Conservation (phyloP, 1,140 invertebrate species). For the Cotesia chilonis region DNA sequence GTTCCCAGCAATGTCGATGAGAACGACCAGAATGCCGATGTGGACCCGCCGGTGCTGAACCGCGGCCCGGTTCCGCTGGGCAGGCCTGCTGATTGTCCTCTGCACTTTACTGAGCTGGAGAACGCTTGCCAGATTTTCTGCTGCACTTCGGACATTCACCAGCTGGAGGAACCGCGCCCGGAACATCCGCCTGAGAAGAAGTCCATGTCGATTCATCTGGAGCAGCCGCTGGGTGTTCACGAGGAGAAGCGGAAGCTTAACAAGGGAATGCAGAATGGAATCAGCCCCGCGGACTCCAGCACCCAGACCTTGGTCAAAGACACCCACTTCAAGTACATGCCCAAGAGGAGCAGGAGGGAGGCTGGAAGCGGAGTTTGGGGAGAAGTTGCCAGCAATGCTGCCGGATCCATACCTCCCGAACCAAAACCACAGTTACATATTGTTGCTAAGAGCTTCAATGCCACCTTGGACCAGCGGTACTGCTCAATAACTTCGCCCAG, state of each 20-base stretch:
- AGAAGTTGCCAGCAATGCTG: conserved; percentile 60
- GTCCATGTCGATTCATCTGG: conserved; percentile 57
- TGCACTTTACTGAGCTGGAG: conserved; percentile 56
- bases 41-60: conserved; percentile 46
- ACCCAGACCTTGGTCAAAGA: conserved; percentile 61
- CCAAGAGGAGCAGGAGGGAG: conserved; percentile 55
- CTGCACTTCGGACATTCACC: conserved; percentile 58
- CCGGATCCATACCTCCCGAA: conserved; percentile 58
- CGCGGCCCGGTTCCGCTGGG: conserved; percentile 54
- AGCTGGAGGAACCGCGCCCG: conserved; percentile 55
- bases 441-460: conserved; percentile 57
- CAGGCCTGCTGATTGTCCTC: conserved; percentile 54
- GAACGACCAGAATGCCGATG: conserved; percentile 57
- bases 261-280: conserved; percentile 60
- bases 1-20: conserved; percentile 59
- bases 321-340: conserved; percentile 59
- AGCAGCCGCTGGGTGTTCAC: conserved; percentile 58
- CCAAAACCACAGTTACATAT: conserved; percentile 57
- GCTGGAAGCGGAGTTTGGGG: conserved; percentile 56
- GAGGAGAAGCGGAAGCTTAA: conserved; percentile 60
- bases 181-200: conserved; percentile 61
- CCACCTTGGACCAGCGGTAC: conserved; percentile 59
- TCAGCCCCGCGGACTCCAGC: conserved; percentile 60
- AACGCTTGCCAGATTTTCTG: conserved; percentile 60
- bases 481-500: conserved; percentile 51